These are phyloP conservation scores for Hololepta plana DNA, from an alignment of 2,888 invertebrate genomes.

Conservation along the genomic window DNA sequence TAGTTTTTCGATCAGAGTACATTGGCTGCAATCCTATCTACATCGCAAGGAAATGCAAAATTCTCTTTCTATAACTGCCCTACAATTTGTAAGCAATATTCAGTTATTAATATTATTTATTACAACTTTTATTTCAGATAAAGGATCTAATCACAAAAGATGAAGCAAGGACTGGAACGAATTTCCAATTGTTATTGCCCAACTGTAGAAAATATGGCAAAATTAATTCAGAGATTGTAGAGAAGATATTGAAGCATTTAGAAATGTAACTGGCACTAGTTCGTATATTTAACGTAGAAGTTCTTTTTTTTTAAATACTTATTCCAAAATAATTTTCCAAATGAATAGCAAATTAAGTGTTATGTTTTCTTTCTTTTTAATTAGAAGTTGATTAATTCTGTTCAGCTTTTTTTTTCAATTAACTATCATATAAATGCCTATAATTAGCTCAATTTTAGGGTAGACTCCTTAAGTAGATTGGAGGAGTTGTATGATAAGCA, in stretches of 20 bases:
- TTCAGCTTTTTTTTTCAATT: neutral
- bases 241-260: constrained; percentile 31
- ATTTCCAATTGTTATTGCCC: constrained; percentile 27
- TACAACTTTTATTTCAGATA: constrained; percentile 14
- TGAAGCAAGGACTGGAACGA: constrained; percentile 16
- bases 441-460: constrained; percentile 16
- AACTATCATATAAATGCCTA: neutral
- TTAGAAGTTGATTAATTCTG: neutral
- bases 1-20: constrained; percentile 29
- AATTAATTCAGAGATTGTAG: constrained; percentile 24
- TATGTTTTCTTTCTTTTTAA: neutral
- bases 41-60: constrained; percentile 33
- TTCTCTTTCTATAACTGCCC: constrained; percentile 30
- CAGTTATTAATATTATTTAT: constrained; percentile 12
- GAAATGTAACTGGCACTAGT: constrained; percentile 25
- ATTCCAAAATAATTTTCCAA: too few relatives aligned
- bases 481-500: constrained; percentile 45
- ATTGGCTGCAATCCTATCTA: constrained; percentile 36
- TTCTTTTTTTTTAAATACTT: too few relatives aligned
- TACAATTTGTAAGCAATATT: constrained; percentile 26
- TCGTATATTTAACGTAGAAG: constrained; percentile 1
- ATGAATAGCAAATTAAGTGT: too few relatives aligned
- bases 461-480: constrained; percentile 40
- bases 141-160: constrained; percentile 13
- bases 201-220: constrained; percentile 36